These are phyloP conservation scores for Ammodytes marinus DNA, from an alignment of 2,113 vertebrate species.

Conservation along the genomic window DNA sequence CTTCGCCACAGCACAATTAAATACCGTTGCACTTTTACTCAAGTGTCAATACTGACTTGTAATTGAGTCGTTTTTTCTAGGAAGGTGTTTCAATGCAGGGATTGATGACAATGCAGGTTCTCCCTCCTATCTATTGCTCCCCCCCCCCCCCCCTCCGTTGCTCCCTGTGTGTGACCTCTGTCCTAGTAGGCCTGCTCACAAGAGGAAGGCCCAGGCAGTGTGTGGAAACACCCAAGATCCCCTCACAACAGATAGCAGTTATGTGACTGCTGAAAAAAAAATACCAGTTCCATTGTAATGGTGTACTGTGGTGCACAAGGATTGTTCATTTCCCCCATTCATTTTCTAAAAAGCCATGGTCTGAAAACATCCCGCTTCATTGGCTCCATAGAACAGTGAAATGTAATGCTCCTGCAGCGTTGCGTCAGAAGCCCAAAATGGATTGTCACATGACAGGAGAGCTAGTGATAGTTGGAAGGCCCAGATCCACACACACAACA, in stretches of 20 bases:
- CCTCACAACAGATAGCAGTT: conserved; percentile 21
- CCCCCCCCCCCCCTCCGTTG: conserved; percentile 34
- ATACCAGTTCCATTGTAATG: background rate
- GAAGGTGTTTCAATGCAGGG: background rate
- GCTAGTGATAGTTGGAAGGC: background rate
- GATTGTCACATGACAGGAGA: conserved; percentile 28
- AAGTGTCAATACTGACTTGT: too few species aligned
- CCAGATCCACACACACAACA: conserved; percentile 10
- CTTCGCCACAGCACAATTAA: too few species aligned
- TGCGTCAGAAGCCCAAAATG: conserved; percentile 45
- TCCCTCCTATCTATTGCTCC: conserved; percentile 6
- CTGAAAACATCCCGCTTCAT: conserved; percentile 3
- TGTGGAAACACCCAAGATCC: conserved; percentile 45
- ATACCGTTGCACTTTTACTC: too few species aligned
- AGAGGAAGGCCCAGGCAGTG: conserved; percentile 53
- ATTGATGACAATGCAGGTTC: conserved; percentile 14
- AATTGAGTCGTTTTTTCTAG: too few species aligned
- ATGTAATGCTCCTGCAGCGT: conserved; percentile 5
- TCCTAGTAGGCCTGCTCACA: conserved; percentile 55
- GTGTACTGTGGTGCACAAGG: background rate
- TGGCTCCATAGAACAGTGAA: conserved; percentile 9
- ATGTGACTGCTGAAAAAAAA: background rate
- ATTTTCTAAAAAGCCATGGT: background rate
- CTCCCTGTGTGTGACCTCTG: conserved; percentile 69
- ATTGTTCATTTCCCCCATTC: background rate